Conservation (phyloP, 2,888 invertebrate genomes). For the Hesperia comma region DNA sequence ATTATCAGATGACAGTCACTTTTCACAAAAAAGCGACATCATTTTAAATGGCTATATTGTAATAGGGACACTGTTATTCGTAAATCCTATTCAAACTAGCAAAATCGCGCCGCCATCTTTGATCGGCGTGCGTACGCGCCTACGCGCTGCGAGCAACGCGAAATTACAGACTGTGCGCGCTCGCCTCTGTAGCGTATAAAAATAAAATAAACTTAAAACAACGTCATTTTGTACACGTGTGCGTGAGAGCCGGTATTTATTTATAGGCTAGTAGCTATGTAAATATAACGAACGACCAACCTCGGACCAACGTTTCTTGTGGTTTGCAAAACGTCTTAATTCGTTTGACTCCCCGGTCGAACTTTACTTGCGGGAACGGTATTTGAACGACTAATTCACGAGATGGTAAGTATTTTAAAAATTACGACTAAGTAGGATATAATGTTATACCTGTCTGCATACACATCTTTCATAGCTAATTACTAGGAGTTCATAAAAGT, state of each 20-base stretch:
- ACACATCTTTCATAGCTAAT: too few species aligned
- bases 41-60: background rate
- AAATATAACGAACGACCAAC: conserved; percentile 73
- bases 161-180: conserved; percentile 79
- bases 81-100: conserved; percentile 36
- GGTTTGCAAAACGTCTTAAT: conserved; percentile 82
- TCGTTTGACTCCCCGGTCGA: conserved; percentile 55
- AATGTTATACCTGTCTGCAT: too few species aligned
- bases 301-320: conserved; percentile 70
- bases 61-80: conserved; percentile 32
- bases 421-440: too few species aligned
- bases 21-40: conserved; percentile 5
- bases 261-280: conserved; percentile 84
- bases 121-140: conserved; percentile 78
- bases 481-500: too few species aligned
- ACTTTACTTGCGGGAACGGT: conserved; percentile 20
- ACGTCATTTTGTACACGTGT: conserved; percentile 81
- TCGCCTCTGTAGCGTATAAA: conserved; percentile 76
- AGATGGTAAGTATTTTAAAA: background rate
- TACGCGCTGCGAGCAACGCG: conserved; percentile 81
- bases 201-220: conserved; percentile 84
- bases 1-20: conserved; percentile 12
- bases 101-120: conserved; percentile 69
- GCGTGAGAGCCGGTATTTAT: conserved; percentile 81
- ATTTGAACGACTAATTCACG: conserved; percentile 16